A percentile compares a stretch with the other conserved stretches of the same genome.
These are phyloP conservation scores for Alosa sapidissima DNA, from an alignment of 2,797 vertebrate species.

Conservation along the genomic window DNA sequence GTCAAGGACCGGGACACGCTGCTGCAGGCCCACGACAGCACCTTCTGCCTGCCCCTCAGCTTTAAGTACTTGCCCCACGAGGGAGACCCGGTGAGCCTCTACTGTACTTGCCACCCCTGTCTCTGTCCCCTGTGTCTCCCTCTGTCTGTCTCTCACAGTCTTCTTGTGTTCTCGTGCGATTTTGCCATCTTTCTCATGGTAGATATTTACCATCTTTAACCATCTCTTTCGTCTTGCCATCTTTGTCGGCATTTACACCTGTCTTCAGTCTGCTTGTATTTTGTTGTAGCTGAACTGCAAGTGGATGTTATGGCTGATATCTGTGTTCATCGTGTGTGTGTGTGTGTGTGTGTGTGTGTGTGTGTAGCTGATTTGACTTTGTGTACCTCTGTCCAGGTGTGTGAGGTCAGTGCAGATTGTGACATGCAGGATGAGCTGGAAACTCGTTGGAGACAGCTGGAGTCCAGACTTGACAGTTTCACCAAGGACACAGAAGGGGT, in stretches of 20 bases:
- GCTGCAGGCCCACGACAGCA: conserved; percentile 75
- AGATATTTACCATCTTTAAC: background rate
- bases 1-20: conserved; percentile 77
- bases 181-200: background rate
- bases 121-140: background rate
- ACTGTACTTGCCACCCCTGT: background rate
- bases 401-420: conserved; percentile 74
- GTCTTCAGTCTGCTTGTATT: background rate
- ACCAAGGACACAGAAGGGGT: conserved; percentile 81
- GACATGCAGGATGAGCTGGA: conserved; percentile 79
- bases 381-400: conserved; percentile 65
- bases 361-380: background rate
- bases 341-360: background rate
- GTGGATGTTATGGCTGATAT: background rate
- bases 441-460: conserved; percentile 79
- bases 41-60: conserved; percentile 78
- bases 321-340: background rate
- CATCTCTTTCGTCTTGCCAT: background rate
- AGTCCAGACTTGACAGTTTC: conserved; percentile 71
- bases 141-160: background rate
- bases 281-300: background rate
- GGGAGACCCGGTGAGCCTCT: conserved; percentile 78
- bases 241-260: conserved; percentile 3
- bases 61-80: conserved; percentile 87
- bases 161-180: background rate